These are phyloP conservation scores for Rhinichthys osculus DNA, from an alignment of 2,797 vertebrate species.

Conservation along the genomic window DNA sequence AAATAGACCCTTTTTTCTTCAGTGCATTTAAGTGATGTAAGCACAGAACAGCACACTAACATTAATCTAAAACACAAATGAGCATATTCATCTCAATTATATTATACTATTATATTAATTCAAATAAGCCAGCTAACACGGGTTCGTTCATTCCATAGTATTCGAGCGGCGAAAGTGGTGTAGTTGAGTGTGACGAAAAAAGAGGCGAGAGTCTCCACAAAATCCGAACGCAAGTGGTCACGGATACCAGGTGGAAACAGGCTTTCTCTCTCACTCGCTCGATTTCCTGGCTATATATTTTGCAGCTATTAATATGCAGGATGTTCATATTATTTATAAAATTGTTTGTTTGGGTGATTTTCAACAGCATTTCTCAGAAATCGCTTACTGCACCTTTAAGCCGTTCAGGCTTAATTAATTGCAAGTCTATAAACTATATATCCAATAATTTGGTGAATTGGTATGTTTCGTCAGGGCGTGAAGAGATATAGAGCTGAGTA, in stretches of 20 bases:
- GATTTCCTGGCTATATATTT: not conserved
- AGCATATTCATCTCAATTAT: not conserved
- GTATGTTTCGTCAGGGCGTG: not conserved
- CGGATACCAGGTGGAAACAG: not conserved
- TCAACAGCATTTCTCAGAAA: not conserved
- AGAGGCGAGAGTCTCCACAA: not conserved
- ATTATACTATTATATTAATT: too few species aligned
- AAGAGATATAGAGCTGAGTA: not conserved
- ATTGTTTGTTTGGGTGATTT: not conserved
- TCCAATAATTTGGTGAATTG: not conserved
- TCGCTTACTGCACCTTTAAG: not conserved
- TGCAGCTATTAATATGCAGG: not conserved
- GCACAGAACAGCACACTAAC: not conserved
- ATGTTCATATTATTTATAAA: not conserved
- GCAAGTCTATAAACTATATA: not conserved
- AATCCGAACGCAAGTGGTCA: too few species aligned
- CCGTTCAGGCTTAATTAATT: not conserved
- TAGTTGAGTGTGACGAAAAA: too few species aligned
- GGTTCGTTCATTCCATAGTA: too few species aligned
- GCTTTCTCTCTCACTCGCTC: not conserved
- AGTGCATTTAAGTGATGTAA: not conserved
- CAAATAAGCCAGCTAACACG: too few species aligned
- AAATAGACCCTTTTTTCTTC: not conserved
- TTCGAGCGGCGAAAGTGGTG: too few species aligned
- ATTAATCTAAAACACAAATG: not conserved